Conservation (phyloP, 1,140 invertebrate species). For the Saccostrea echinata region DNA sequence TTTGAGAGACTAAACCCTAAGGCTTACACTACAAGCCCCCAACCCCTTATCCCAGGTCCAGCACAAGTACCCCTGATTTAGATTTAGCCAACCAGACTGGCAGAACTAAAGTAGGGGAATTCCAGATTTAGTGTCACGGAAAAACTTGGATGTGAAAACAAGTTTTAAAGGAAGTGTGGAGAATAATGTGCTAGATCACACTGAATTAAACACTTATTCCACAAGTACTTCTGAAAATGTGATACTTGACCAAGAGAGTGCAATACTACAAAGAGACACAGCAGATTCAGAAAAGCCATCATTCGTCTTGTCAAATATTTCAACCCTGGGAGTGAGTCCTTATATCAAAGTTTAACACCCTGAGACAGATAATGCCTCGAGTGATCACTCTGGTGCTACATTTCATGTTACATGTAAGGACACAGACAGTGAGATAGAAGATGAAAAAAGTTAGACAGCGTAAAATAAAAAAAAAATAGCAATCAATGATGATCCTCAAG, state of each 20-base stretch:
- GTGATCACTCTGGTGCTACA: constrained; percentile 74
- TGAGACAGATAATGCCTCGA: constrained; percentile 72
- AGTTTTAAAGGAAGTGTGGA: constrained; percentile 71
- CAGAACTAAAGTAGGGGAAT: constrained; percentile 77
- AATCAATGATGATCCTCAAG: constrained; percentile 47
- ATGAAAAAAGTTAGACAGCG: constrained; percentile 55
- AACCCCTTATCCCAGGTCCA: constrained; percentile 88
- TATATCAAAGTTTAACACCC: constrained; percentile 41
- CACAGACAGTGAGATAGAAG: constrained; percentile 62
- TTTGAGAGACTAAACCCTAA: constrained; percentile 79
- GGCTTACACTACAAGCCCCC: constrained; percentile 89
- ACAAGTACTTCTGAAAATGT: constrained; percentile 3
- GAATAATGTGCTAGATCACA: constrained; percentile 58
- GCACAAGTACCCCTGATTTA: constrained; percentile 90
- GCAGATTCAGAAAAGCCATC: constrained; percentile 3
- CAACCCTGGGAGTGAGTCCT: background rate
- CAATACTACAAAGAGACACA: constrained; percentile 27
- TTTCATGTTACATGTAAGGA: constrained; percentile 76
- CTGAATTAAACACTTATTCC: background rate
- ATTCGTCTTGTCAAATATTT: constrained; percentile 19
- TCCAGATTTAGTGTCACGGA: constrained; percentile 87
- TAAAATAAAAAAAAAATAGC: constrained; percentile 71
- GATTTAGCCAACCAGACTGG: constrained; percentile 84
- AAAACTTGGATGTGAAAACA: constrained; percentile 63
- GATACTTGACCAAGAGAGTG: background rate